Evolutionary conservation across 1,140 invertebrate genomes (phyloP), one percentile per base, ranked within the genome.

Genomic region (Panagrolaimus sp.): DNA sequence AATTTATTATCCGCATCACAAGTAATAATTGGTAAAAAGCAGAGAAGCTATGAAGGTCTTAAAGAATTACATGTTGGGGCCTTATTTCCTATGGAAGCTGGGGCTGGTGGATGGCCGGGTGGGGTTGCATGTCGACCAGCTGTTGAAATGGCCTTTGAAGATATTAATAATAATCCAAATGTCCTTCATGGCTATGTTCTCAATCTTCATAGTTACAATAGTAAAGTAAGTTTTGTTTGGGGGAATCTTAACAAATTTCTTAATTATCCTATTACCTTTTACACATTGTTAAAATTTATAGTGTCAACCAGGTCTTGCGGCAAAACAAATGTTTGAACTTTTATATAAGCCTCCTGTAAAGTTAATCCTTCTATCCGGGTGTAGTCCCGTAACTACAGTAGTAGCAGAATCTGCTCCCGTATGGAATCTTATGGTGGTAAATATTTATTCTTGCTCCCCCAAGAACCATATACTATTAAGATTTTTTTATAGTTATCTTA

Each of bases 341-440:
- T 87, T 99, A 52, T 99, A 98, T 87, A 94, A 94, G 83, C 89
- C 89, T 66, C 95, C 95, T 24, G 90, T 92, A 77, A 98, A 98
- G 86, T 86, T 98, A 73, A 92, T 98, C 87, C 85, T 98, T 63
- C 86, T 99, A 32, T 81, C 86, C 1, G 96, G 96, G 63, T 98
- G 96, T 84, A 96, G 93, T 74, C 96, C 94, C 2, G 96, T 98
- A n/a, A 98, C 95, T 79, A 98, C 96, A 9, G 96, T 95, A 52
- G 93, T 99, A 0, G 95, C 95, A 0, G 95, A 98, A 86, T 93
- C 95, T 43, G 95, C 96, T 32, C 96, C 96, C 86, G 97, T 98
- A 91, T 99, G 96, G 95, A 98, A 99, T 86, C 87, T 99, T 47
- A 91, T 98, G 80, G 96, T 98, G 86, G 94, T 98, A 87, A 89